Base-by-base conservation (phyloP, 2,113 vertebrate species). In the Antigone vipio region DNA sequence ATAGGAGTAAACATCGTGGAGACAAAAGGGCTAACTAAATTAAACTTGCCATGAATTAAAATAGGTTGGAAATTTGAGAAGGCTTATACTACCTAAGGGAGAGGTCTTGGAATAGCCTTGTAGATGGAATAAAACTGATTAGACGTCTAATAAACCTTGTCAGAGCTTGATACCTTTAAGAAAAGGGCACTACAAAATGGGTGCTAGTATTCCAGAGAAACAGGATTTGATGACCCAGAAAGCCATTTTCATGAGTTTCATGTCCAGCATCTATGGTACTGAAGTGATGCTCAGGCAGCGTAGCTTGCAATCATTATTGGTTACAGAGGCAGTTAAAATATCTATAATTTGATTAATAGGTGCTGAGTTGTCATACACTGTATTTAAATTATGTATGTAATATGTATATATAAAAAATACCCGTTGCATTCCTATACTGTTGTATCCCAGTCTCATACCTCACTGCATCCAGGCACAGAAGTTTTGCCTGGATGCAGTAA, bases 1-100 rank as follows among this genome's bases (percentile, higher is more conserved):
- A 49, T 8, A 55, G 21, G 15, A 55, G 47, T 84, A 91, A 89
- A 91, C 20, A 85, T 72, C 53, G 50, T 49, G n/a, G 64, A 89
- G 35, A 75, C 6, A 81, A 89, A 95, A 81, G 30, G 64, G 52
- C 11, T 91, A 66, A 71, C 17, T 47, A 40, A 93, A 89, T 77
- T 69, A 77, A 77, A 12, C 18, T 81, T 81, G 23, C 47, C 5
- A 4, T 68, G n/a, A 78, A 89, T 91, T 92, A 89, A 91, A 81
- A 67, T 15, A 74, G 3, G 6, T 63, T 78, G 34, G 34, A 84
- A 94, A 93, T 72, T 67, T 74, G 64, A 78, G 68, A 18, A 87
- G 9, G 22, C 32, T 89, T 75, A 89, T 85, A 38, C 55, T 92
- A 9, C 19, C 29, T 78, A 55, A 47, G 69, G 27, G 24, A 72